Evolutionary conservation across 2,113 vertebrate species (phyloP).

Genomic region (Dasyornis broadbenti): DNA sequence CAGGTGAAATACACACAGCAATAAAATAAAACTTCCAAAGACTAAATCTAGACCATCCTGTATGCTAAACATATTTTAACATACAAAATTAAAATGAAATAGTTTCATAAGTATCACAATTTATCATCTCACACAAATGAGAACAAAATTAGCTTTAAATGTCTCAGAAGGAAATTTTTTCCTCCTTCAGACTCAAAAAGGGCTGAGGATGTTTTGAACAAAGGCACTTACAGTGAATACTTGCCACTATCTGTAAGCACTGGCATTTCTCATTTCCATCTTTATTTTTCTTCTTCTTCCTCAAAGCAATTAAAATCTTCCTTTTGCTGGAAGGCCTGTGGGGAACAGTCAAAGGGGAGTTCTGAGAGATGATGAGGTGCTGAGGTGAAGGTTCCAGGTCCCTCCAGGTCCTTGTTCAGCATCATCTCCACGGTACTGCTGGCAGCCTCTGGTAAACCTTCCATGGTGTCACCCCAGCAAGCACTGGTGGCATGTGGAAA

Average conservation of each 20-base stretch:
- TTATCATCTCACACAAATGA: constrained; percentile 12
- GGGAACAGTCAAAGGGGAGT: neutral
- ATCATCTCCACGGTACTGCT: accelerated
- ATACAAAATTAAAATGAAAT: neutral
- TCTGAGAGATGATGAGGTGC: neutral
- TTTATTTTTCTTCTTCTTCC: neutral
- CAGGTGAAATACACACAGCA: neutral
- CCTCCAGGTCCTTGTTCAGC: neutral
- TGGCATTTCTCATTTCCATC: neutral
- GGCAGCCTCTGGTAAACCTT: neutral
- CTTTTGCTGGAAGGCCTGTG: neutral
- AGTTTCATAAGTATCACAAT: neutral
- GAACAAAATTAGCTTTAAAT: constrained; percentile 6
- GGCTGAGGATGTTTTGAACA: neutral
- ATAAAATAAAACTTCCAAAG: neutral
- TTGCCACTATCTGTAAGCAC: neutral
- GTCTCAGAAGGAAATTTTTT: neutral
- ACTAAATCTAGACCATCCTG: neutral
- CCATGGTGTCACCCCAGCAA: neutral
- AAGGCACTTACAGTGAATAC: neutral
- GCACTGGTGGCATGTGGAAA: neutral
- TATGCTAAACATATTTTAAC: neutral
- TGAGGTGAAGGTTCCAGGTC: neutral
- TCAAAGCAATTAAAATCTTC: neutral
- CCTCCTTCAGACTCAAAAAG: neutral